Base-by-base conservation (phyloP, 1,140 invertebrate genomes). In the Pararge aegeria region DNA sequence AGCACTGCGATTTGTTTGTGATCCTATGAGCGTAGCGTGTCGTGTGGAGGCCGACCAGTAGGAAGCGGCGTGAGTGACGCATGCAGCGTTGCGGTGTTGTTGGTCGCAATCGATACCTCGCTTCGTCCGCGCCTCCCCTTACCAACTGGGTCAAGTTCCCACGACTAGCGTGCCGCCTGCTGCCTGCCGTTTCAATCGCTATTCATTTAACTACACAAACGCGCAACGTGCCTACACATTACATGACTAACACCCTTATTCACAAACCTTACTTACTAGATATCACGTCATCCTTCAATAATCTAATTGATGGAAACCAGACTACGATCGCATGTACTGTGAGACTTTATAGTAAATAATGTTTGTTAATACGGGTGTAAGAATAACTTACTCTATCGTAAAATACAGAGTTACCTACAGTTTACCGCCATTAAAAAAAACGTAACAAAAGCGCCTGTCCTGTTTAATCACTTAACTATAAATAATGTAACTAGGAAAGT, bases 121-220 rank as follows among this genome's bases (percentile, higher is more conserved):
- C 75, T 66, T 73, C 72, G 67, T 75, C 71, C 72, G 75, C 78
- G 69, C 64, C 78, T 69, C 72, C 68, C 69, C 74, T 68, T 68
- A 71, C 66, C 81, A 87, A 85, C 81, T 89, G 77, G 86, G 86
- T 89, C 86, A 89, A 89, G 86, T 85, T 89, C 83, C 77, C 82
- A 80, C 75, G 80, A 76, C 79, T 76, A 80, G 73, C 80, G 75
- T 78, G 74, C 70, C 73, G 77, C 69, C 67, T 78, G 74, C 70
- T 73, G 77, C 69, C 67, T 64, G 67, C 64, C 62, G 70, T 61
- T 72, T 66, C 70, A 58, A 63, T 64, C 70, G 61, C 15, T 57
- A 40, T n/a, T n/a, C n/a, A n/a, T 57, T 57, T 48, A 13, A 48
- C 27, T 50, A 40, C 46, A 29, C 30, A 50, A 18, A 57, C 48